Evolutionary conservation across 1,140 invertebrate species (phyloP).

Genomic region (Aplysia californica): DNA sequence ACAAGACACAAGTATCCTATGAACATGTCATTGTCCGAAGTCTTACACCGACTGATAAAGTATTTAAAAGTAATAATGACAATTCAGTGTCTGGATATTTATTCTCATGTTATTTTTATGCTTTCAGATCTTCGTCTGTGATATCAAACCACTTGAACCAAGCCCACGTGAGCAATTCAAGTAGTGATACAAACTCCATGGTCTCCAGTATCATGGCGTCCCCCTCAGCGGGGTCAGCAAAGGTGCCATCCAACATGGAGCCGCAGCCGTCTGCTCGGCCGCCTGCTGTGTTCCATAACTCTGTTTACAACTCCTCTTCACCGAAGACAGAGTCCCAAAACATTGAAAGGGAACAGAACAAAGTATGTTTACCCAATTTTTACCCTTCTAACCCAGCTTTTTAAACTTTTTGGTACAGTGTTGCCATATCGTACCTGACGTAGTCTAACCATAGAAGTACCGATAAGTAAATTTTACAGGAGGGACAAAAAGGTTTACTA

Average conservation of each 20-base stretch:
- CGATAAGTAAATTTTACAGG: too few relatives aligned
- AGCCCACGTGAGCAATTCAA: slow-evolving; percentile 30
- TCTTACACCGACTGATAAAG: too few relatives aligned
- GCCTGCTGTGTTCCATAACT: slow-evolving; percentile 52
- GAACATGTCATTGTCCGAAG: too few relatives aligned
- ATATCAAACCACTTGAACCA: slow-evolving; percentile 45
- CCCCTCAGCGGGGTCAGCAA: slow-evolving; percentile 37
- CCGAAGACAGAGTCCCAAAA: slow-evolving; percentile 49
- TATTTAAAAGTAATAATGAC: too few relatives aligned
- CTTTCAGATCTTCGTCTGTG: slow-evolving; percentile 22
- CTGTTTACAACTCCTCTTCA: slow-evolving; percentile 53
- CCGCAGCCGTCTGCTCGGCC: slow-evolving; percentile 46
- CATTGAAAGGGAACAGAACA: slow-evolving; percentile 29
- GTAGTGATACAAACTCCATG: slow-evolving; percentile 44
- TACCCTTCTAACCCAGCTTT: too few relatives aligned
- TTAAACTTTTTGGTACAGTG: too few relatives aligned
- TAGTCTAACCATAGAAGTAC: too few relatives aligned
- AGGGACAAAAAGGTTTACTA: too few relatives aligned
- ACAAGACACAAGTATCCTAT: too few relatives aligned
- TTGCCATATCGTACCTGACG: too few relatives aligned
- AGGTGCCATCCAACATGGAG: slow-evolving; percentile 35
- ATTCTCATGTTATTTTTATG: too few relatives aligned
- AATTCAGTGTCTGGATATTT: too few relatives aligned
- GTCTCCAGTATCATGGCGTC: slow-evolving; percentile 46
- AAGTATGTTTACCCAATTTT: slow-evolving; percentile 13